Base-by-base conservation (phyloP, 2,113 vertebrate species). In the Ammospiza caudacuta region DNA sequence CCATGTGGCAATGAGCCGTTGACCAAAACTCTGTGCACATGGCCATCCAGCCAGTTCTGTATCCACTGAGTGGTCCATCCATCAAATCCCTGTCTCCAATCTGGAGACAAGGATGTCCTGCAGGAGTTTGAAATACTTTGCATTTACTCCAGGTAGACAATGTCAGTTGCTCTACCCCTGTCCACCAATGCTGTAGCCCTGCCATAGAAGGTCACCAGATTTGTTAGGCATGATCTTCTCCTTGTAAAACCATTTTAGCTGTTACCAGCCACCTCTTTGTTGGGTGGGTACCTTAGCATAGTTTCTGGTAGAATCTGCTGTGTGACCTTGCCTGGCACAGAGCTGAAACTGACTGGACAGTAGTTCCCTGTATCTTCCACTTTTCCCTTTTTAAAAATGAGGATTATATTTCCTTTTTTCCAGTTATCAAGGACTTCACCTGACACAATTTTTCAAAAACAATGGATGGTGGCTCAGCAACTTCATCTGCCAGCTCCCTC, bases 1-100 rank as follows among this genome's bases (percentile, higher is more conserved):
- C 63, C 29, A 31, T 0, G 0, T 59, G 31, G 31, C 29, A 35
- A 13, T 9, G 35, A 58, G 20, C 20, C 0, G 0, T 67, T 67
- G 21, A 43, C 31, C 31, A 41, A 35, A 75, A 24, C 51, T 57
- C 29, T 41, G 4, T 73, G 13, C 41, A 9, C 47, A 9, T 64
- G 12, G 5, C 43, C 1, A 10, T 66, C 29, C 25, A 67, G 12
- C 6, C 25, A 35, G 35, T 59, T 76, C 52, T 43, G 12, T 51
- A 31, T 67, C 31, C 31, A 35, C 35, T 0, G 1, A 24, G 31
- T 25, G 20, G 20, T 49, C 7, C 61, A 67, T 49, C 31, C 31
- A 58, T 67, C 52, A 49, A 43, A 75, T 76, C 35, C 43, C 35
- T 41, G 12, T 49, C 20, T 58, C 25, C 25, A 51, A 1, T 35